Conservation (phyloP, 2,113 vertebrate genomes). For the Ellobius talpinus region DNA sequence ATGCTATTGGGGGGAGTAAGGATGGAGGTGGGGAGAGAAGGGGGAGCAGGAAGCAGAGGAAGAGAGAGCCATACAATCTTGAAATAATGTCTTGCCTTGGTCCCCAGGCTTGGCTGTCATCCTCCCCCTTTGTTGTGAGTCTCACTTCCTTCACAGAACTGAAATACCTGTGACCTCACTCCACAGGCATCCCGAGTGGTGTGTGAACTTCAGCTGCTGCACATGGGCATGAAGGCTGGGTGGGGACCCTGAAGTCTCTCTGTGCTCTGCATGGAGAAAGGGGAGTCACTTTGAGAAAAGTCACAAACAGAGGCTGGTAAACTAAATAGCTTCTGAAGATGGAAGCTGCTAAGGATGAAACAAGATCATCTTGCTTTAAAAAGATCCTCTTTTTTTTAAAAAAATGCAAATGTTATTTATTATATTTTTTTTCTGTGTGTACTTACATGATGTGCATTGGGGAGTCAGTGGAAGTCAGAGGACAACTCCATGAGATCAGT, state of each 20-base stretch:
- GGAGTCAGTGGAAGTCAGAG: no score
- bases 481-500: background rate
- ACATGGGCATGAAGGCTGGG: background rate
- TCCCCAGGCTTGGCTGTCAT: background rate
- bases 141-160: background rate
- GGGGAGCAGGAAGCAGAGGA: background rate
- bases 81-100: background rate
- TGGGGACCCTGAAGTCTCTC: background rate
- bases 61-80: background rate
- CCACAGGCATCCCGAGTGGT: background rate
- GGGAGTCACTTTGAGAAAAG: background rate
- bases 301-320: background rate
- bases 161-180: constrained; percentile 48
- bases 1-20: background rate
- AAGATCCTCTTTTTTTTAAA: background rate
- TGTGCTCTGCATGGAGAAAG: background rate
- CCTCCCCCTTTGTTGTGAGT: background rate
- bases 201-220: background rate
- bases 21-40: background rate
- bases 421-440: background rate
- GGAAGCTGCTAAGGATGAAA: background rate
- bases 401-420: background rate
- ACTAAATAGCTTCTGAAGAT: background rate
- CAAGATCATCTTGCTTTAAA: no score
- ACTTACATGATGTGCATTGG: background rate